Evolutionary conservation across 2,797 vertebrate genomes (phyloP).

Genomic region (Crocodylus rhombifer): DNA sequence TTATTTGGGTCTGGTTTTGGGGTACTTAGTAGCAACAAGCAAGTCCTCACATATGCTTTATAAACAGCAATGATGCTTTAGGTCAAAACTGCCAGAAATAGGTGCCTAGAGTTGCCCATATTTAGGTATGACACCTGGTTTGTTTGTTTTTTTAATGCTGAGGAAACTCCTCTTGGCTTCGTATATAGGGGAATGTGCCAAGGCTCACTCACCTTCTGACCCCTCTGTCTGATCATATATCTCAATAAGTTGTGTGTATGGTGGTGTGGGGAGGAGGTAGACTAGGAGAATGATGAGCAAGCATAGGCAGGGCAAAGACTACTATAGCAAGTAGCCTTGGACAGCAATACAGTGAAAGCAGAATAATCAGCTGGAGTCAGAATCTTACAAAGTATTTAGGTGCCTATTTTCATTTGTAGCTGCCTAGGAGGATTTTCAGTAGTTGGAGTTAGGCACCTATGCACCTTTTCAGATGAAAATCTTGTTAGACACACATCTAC

Average conservation of each 20-base stretch:
- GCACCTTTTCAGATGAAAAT: neutral
- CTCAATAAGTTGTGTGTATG: neutral
- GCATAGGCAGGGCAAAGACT: neutral
- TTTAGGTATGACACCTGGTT: neutral
- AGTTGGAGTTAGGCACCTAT: neutral
- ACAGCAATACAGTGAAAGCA: neutral
- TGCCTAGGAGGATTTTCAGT: neutral
- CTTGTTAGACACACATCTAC: neutral
- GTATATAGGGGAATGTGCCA: neutral
- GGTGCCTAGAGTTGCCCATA: neutral
- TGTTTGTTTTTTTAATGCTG: neutral
- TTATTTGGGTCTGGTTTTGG: neutral
- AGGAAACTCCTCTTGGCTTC: neutral
- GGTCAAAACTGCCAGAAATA: neutral
- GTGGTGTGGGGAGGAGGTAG: neutral
- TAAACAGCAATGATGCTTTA: neutral
- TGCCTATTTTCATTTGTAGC: too few relatives aligned
- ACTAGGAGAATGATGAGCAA: neutral
- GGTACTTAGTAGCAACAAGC: neutral
- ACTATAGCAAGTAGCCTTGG: neutral
- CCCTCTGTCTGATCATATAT: neutral
- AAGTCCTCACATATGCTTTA: neutral
- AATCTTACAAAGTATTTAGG: neutral
- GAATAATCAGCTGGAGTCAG: neutral
- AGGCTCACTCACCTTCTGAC: neutral